Evolutionary conservation across 2,797 vertebrate genomes (phyloP), one percentile per base, ranked within the genome.

Genomic region (Acipenser oxyrinchus): DNA sequence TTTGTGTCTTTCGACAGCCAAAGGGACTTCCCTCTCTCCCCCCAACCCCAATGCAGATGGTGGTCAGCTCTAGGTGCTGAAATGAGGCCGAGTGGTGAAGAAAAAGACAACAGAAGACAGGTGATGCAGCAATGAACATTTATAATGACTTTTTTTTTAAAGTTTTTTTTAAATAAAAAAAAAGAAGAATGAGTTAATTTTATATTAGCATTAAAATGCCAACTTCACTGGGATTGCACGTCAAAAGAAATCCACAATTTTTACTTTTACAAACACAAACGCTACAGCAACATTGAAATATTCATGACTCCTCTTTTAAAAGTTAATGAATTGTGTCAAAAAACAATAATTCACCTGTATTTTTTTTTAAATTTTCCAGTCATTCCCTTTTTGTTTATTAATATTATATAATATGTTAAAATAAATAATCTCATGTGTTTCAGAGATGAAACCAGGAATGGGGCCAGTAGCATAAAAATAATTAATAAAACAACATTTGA

Each of bases 71-170:
- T 86, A 84, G 90, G 90, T 91, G 90, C 87, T 90, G 87, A 87
- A 86, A 91, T 89, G 89, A 90, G 87, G 86, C 84, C 87, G 88
- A 89, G 89, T 91, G 89, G 90, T 90, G 90, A 88, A 88, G 87
- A 95, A 94, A 92, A 95, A 93, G 92, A 95, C 93, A 94, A 93
- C 93, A 89, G 92, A 94, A 95, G 93, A 94, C 93, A 93, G 91
- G 92, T 91, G 92, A 94, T 94, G 93, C 91, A 93, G 92, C 93
- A 93, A 93, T 95, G 93, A 93, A 93, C 92, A 93, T 95, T 95
- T 95, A 95, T 95, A 93, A 93, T 92, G 93, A 93, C 93, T 89
- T 62, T 62, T 57, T 18, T 57, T 10, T 57, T 12, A 18, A 1
- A 3, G 10, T 58, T n/a, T 87, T 86, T 83, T 87, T 86, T 83